Evolutionary conservation across 1,140 invertebrate species (phyloP).

Genomic region (Aphaenogaster rudis): DNA sequence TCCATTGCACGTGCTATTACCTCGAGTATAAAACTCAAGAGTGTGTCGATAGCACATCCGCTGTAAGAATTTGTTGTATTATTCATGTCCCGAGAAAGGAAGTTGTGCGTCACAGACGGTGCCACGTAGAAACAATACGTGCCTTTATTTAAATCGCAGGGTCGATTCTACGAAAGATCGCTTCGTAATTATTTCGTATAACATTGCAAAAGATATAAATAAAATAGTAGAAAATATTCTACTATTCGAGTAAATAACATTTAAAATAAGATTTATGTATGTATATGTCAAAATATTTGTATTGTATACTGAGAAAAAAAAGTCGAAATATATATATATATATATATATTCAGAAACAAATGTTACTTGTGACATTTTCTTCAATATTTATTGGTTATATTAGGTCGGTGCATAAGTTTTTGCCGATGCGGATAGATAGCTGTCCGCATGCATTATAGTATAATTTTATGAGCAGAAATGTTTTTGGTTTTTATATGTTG

Average conservation of each 20-base stretch:
- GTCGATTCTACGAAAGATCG: not conserved
- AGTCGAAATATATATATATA: too few species aligned
- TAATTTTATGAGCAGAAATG: too few species aligned
- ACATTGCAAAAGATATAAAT: not conserved
- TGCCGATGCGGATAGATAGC: too few species aligned
- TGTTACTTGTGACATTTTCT: too few species aligned
- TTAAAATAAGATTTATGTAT: not conserved
- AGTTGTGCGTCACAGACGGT: conserved; percentile 40
- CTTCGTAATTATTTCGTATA: not conserved
- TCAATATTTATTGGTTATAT: too few species aligned
- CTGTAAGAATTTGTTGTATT: conserved; percentile 21
- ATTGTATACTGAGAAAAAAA: not conserved
- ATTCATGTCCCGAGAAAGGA: conserved; percentile 37
- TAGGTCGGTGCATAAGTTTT: too few species aligned
- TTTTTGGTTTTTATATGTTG: too few species aligned
- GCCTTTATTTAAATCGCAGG: not conserved
- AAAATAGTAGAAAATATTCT: not conserved
- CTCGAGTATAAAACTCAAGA: not conserved
- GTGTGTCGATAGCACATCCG: not conserved
- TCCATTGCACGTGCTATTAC: not conserved
- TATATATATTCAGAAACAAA: too few species aligned
- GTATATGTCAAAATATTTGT: not conserved
- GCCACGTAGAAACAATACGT: not conserved
- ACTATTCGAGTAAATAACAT: not conserved
- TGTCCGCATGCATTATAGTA: too few species aligned